These are phyloP conservation scores for Habropoda laboriosa DNA, from an alignment of 1,140 invertebrate species.

Conservation along the genomic window DNA sequence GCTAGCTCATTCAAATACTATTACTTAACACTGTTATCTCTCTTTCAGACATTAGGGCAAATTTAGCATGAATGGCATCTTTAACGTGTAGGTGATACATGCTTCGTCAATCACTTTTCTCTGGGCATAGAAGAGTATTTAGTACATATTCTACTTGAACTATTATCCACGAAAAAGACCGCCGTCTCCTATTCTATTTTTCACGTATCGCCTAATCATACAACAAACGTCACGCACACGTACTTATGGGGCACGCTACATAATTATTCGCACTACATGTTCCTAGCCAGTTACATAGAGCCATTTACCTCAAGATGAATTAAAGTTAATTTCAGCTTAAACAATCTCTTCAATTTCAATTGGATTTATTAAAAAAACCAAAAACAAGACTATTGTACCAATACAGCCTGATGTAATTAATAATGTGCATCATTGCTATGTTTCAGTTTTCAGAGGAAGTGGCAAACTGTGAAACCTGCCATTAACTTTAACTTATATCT, in stretches of 20 bases:
- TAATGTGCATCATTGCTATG: not conserved
- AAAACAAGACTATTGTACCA: not conserved
- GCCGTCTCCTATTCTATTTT: slow-evolving; percentile 50
- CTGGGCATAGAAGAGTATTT: slow-evolving; percentile 3
- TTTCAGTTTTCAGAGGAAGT: not conserved
- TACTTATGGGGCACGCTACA: slow-evolving; percentile 42
- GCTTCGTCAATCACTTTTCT: not conserved
- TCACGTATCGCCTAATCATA: slow-evolving; percentile 36
- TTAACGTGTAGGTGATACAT: not conserved
- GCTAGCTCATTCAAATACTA: slow-evolving; percentile 23
- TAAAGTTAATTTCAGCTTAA: slow-evolving; percentile 20
- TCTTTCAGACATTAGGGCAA: not conserved
- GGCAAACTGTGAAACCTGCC: not conserved
- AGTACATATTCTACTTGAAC: slow-evolving; percentile 1
- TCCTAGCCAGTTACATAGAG: slow-evolving; percentile 33
- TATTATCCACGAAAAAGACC: slow-evolving; percentile 30
- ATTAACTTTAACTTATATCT: slow-evolving; percentile 31
- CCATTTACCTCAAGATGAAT: slow-evolving; percentile 27
- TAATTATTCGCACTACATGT: slow-evolving; percentile 38
- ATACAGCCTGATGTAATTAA: slow-evolving; percentile 15
- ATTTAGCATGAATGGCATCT: slow-evolving; percentile 16
- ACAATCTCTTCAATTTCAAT: not conserved
- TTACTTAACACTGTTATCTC: slow-evolving; percentile 5
- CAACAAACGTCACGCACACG: slow-evolving; percentile 54
- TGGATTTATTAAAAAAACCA: slow-evolving; percentile 26